Evolutionary conservation across 1,140 invertebrate species (phyloP).

Genomic region (Trichonephila clavipes): DNA sequence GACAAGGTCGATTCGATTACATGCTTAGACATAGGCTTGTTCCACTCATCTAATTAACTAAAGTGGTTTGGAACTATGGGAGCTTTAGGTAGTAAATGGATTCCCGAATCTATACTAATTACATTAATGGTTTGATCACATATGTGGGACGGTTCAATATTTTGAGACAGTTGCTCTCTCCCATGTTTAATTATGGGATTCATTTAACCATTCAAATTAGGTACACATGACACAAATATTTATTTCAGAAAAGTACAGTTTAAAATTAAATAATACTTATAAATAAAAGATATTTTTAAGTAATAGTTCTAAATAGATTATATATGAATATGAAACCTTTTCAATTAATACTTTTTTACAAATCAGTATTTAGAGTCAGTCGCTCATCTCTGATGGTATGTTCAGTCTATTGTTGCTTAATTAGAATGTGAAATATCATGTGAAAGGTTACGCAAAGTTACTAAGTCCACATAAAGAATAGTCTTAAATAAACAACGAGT

Average conservation of each 20-base stretch:
- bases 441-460: too few species aligned
- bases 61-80: not conserved
- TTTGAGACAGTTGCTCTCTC: not conserved
- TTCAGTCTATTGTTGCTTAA: too few species aligned
- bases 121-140: slow-evolving; percentile 20
- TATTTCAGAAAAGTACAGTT: not conserved
- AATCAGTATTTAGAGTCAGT: too few species aligned
- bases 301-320: too few species aligned
- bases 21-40: not conserved
- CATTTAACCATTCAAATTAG: not conserved
- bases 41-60: slow-evolving; percentile 11
- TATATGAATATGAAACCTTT: too few species aligned
- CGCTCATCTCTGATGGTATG: too few species aligned
- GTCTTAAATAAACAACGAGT: too few species aligned
- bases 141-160: not conserved
- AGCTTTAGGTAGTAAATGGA: not conserved
- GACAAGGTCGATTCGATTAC: slow-evolving; percentile 20
- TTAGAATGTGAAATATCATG: too few species aligned
- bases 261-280: not conserved
- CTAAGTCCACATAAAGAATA: too few species aligned
- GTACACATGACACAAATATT: not conserved
- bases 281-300: too few species aligned
- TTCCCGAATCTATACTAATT: slow-evolving; percentile 16
- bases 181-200: not conserved
- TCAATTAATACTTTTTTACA: too few species aligned